phyloP scores from a whole-genome alignment of 2,797 vertebrate species.

The Phalanger gymnotis region DNA sequence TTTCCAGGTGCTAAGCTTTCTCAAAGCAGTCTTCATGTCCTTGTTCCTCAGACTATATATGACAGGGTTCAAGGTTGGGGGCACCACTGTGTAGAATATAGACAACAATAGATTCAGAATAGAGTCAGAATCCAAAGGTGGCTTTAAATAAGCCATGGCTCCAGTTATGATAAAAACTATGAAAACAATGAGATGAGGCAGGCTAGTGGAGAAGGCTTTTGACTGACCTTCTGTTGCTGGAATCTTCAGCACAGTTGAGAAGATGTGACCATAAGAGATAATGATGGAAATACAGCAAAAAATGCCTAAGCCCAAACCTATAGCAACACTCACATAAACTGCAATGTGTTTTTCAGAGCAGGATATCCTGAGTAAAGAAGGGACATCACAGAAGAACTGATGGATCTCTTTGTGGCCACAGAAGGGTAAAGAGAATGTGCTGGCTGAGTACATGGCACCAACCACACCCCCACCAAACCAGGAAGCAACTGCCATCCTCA shows the following conservation, averaged over 20 bases:
- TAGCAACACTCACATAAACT: constrained; percentile 10
- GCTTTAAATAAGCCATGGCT: neutral
- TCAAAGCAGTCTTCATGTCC: neutral
- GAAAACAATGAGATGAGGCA: neutral
- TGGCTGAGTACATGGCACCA: neutral
- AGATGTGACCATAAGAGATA: neutral
- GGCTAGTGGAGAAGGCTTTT: neutral
- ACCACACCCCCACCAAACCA: neutral
- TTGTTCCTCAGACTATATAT: neutral
- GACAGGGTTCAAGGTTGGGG: neutral
- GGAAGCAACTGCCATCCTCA: neutral
- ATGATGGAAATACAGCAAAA: neutral
- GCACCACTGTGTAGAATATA: neutral
- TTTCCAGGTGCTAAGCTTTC: neutral
- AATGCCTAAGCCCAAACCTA: neutral
- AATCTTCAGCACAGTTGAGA: neutral
- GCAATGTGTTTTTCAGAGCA: constrained; percentile 1
- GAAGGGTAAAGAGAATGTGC: constrained; percentile 32
- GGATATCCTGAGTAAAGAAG: constrained; percentile 20
- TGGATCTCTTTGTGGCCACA: constrained; percentile 3
- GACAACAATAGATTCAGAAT: neutral
- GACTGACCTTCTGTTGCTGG: neutral
- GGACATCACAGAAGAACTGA: constrained; percentile 46
- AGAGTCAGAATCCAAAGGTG: neutral
- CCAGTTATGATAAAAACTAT: neutral